Conservation (phyloP, 2,113 vertebrate species). For the Percina caprodes region DNA sequence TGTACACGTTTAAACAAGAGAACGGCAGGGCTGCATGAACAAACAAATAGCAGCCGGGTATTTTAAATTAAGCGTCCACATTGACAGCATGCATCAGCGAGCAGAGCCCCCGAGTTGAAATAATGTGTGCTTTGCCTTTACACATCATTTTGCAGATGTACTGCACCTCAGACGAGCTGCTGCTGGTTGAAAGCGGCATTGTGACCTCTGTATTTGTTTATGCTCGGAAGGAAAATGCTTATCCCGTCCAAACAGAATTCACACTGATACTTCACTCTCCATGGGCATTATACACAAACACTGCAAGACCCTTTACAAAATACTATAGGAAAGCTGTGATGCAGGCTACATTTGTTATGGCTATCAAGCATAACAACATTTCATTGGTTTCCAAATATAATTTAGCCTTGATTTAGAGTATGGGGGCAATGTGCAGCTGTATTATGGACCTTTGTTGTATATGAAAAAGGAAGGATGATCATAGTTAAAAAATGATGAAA, state of each 20-base stretch:
- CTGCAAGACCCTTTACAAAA: neutral
- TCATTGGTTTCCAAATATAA: neutral
- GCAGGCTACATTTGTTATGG: neutral
- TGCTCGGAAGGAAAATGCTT: neutral
- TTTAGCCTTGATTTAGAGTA: neutral
- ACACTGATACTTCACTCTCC: neutral
- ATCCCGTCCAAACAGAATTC: neutral
- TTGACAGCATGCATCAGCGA: neutral
- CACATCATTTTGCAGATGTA: constrained; percentile 12
- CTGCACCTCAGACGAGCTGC: neutral
- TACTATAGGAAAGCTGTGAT: neutral
- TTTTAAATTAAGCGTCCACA: constrained; percentile 26
- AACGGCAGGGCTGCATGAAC: constrained; percentile 3
- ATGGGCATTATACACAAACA: neutral
- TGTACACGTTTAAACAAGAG: neutral
- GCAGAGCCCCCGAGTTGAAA: constrained; percentile 11
- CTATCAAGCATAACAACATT: neutral
- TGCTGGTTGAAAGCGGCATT: neutral
- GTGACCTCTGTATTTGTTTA: constrained; percentile 1
- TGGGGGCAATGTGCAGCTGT: neutral
- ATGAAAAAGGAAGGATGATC: neutral
- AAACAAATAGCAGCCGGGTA: constrained; percentile 3
- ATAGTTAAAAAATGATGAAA: neutral
- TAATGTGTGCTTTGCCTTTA: constrained; percentile 7
- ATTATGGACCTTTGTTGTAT: neutral